These are phyloP conservation scores for Pseudoatta argentina DNA, from an alignment of 1,140 invertebrate species.

Conservation along the genomic window DNA sequence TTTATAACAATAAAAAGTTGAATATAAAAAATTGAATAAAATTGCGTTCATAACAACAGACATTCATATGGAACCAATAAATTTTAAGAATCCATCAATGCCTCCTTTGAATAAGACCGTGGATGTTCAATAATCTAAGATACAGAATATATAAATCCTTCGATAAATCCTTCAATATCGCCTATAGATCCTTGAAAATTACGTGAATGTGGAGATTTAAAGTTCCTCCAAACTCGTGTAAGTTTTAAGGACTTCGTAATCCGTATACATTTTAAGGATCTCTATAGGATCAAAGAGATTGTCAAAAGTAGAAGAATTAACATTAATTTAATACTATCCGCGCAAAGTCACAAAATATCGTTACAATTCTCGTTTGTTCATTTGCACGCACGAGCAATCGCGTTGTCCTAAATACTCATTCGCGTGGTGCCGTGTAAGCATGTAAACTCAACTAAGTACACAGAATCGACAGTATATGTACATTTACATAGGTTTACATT, in stretches of 20 bases:
- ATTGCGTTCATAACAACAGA: background rate
- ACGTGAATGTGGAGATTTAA: background rate
- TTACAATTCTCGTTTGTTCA: slow-evolving; percentile 5
- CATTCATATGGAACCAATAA: background rate
- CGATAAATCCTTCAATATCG: background rate
- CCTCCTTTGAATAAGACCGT: background rate
- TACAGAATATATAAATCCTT: background rate
- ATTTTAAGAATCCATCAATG: background rate
- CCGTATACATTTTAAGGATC: background rate
- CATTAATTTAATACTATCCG: background rate
- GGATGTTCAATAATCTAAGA: slow-evolving; percentile 15
- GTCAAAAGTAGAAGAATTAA: background rate
- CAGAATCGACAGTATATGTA: slow-evolving; percentile 68
- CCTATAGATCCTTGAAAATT: background rate
- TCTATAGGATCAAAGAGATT: background rate
- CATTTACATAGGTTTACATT: slow-evolving; percentile 67
- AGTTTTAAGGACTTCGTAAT: background rate
- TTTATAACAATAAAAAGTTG: background rate
- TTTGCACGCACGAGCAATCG: slow-evolving; percentile 44
- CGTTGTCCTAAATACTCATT: slow-evolving; percentile 65
- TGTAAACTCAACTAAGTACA: slow-evolving; percentile 50
- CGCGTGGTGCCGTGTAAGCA: slow-evolving; percentile 45
- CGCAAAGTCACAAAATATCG: slow-evolving; percentile 8
- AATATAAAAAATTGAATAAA: background rate
- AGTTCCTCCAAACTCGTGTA: background rate